Conservation (phyloP, 2,888 invertebrate genomes). For the Drosophila quinaria region DNA sequence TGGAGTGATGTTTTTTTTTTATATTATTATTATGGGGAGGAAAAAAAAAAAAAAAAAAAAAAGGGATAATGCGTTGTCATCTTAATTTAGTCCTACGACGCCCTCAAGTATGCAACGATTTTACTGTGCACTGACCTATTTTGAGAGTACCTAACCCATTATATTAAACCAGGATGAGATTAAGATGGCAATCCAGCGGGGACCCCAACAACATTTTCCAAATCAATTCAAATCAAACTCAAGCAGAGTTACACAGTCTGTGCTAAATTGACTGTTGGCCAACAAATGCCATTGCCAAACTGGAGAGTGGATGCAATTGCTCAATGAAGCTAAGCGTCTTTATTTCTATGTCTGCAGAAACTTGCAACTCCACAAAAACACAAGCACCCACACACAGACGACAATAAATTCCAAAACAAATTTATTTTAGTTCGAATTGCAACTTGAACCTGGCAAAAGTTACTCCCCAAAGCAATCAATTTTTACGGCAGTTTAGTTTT, state of each 20-base stretch:
- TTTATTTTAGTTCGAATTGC: constrained; percentile 47
- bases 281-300: constrained; percentile 15
- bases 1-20: too few relatives aligned
- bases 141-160: constrained; percentile 18
- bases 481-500: constrained; percentile 65
- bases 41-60: too few relatives aligned
- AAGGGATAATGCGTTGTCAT: constrained; percentile 39
- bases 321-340: constrained; percentile 52
- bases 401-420: constrained; percentile 64
- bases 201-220: constrained; percentile 1
- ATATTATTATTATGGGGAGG: too few relatives aligned
- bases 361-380: constrained; percentile 47
- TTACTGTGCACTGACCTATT: constrained; percentile 54
- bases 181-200: not conserved
- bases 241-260: constrained; percentile 30
- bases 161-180: constrained; percentile 3
- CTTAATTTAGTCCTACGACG: constrained; percentile 39
- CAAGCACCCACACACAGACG: constrained; percentile 21
- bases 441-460: constrained; percentile 52
- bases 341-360: constrained; percentile 48
- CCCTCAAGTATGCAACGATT: constrained; percentile 47
- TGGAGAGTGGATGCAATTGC: constrained; percentile 32
- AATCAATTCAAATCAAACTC: constrained; percentile 55
- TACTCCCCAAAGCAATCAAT: constrained; percentile 59
- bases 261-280: constrained; percentile 31